Percentiles rank a stretch among this genome's conserved stretches.
Evolutionary conservation across 2,113 vertebrate genomes (phyloP).

Genomic region (Xenopus borealis): DNA sequence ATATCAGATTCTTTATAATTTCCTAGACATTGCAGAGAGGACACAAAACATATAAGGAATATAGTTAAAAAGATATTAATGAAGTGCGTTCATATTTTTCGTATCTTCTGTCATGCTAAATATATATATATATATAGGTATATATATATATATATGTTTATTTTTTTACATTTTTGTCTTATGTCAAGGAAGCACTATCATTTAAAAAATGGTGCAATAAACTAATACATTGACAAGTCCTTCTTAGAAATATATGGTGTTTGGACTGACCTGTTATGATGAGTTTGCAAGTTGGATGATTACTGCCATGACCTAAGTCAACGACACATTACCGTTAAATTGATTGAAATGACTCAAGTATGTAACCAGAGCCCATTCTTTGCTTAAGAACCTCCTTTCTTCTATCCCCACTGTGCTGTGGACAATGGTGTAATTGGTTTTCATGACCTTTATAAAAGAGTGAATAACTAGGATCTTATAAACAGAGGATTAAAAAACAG

Average conservation of each 20-base stretch:
- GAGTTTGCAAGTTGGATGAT: constrained; percentile 30
- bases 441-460: constrained; percentile 33
- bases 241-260: background rate
- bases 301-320: constrained; percentile 38
- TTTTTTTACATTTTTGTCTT: too few relatives aligned
- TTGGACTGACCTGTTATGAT: constrained; percentile 29
- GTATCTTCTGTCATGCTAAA: too few relatives aligned
- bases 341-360: constrained; percentile 46
- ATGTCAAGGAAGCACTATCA: too few relatives aligned
- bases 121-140: too few relatives aligned
- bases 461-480: constrained; percentile 36
- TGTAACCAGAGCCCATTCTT: constrained; percentile 17
- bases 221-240: background rate
- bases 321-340: constrained; percentile 27
- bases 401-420: constrained; percentile 25
- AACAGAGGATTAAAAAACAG: constrained; percentile 7
- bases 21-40: too few relatives aligned
- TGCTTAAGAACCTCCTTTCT: constrained; percentile 31
- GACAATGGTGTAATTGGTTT: constrained; percentile 45
- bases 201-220: too few relatives aligned
- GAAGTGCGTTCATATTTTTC: too few relatives aligned
- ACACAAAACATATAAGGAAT: too few relatives aligned
- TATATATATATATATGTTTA: too few relatives aligned
- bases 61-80: too few relatives aligned
- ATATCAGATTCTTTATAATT: too few relatives aligned